Evolutionary conservation across 2,888 invertebrate species (phyloP).

Genomic region (Amiota communis): DNA sequence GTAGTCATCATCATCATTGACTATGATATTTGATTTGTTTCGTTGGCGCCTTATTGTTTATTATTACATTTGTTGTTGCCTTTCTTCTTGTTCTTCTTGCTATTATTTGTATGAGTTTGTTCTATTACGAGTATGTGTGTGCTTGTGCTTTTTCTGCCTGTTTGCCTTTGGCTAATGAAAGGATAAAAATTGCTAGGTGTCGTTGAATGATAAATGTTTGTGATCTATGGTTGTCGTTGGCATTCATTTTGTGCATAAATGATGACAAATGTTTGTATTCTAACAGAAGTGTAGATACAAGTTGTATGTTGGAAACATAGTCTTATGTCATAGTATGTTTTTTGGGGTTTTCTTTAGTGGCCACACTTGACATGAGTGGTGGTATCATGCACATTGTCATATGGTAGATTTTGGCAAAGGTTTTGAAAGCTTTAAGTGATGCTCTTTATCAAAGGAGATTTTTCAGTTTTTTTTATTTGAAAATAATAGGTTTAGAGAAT

Average conservation of each 20-base stretch:
- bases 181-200: slow-evolving; percentile 49
- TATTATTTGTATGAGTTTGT: background rate
- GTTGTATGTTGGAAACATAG: slow-evolving; percentile 1
- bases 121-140: background rate
- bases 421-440: no score
- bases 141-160: background rate
- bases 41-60: background rate
- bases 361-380: no score
- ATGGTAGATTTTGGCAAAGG: no score
- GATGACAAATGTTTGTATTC: slow-evolving; percentile 24
- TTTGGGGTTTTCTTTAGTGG: background rate
- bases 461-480: no score
- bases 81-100: background rate
- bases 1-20: background rate
- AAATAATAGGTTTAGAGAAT: no score
- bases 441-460: no score
- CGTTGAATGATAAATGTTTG: slow-evolving; percentile 16
- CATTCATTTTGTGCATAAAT: slow-evolving; percentile 23
- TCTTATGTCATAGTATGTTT: no score
- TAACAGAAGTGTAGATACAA: background rate
- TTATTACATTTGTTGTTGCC: slow-evolving; percentile 3
- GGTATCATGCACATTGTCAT: no score
- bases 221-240: slow-evolving; percentile 9
- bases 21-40: slow-evolving; percentile 49
- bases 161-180: slow-evolving; percentile 44